Percentiles rank a stretch among this genome's conserved stretches.
Conservation (phyloP, 2,888 invertebrate species). For the Lasioglossum villosulum region DNA sequence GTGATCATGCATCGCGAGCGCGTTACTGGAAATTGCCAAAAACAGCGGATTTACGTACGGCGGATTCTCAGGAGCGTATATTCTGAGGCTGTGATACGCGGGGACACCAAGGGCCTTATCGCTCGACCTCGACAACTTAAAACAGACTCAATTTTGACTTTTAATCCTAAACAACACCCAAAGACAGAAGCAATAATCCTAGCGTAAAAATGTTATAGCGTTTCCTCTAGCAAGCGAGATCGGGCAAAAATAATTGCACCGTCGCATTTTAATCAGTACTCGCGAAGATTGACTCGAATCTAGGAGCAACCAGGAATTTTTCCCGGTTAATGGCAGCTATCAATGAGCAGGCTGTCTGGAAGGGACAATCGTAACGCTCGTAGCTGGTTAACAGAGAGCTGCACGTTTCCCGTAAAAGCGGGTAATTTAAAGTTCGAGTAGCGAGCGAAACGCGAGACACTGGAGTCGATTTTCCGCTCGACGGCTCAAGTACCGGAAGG, state of each 20-base stretch:
- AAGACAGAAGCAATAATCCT: no score
- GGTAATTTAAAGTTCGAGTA: background rate
- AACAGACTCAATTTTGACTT: no score
- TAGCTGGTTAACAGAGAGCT: constrained; percentile 1
- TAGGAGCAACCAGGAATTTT: background rate
- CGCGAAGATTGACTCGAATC: background rate
- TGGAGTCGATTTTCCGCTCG: constrained; percentile 34
- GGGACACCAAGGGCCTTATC: no score
- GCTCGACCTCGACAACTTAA: no score
- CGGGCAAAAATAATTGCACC: background rate
- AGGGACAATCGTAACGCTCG: background rate
- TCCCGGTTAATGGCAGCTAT: background rate
- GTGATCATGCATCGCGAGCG: no score
- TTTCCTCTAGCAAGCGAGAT: background rate
- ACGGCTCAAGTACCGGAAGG: constrained; percentile 25
- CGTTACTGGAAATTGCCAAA: no score
- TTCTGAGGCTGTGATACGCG: no score
- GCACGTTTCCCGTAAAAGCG: background rate
- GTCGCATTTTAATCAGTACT: background rate
- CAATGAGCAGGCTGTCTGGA: background rate
- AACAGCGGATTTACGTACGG: no score
- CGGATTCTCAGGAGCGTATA: no score
- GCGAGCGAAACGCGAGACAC: background rate
- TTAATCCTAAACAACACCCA: no score
- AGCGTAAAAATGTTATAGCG: background rate